Conservation (phyloP, 2,113 vertebrate genomes). For the Phalacrocorax aristotelis region DNA sequence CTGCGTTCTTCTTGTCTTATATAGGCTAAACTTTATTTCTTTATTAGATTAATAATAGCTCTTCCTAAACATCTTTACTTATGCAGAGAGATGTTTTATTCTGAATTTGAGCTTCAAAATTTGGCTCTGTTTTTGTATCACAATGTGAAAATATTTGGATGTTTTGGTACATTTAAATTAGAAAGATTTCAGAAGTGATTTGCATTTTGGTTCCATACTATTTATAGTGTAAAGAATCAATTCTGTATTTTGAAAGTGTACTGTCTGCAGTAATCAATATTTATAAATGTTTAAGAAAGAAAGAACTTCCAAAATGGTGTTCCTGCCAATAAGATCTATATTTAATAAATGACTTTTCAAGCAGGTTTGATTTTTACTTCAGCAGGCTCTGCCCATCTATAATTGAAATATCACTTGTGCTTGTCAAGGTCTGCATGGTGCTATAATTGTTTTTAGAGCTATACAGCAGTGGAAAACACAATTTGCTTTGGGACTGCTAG, state of each 20-base stretch:
- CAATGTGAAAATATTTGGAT: not conserved
- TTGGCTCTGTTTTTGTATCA: not conserved
- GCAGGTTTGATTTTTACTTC: not conserved
- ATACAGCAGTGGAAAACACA: not conserved
- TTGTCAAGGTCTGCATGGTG: not conserved
- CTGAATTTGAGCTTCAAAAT: not conserved
- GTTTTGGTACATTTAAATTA: not conserved
- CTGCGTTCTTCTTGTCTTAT: not conserved
- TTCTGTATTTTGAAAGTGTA: not conserved
- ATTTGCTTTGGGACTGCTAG: not conserved
- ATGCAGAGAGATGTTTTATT: not conserved
- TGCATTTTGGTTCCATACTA: not conserved
- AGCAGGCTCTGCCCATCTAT: not conserved
- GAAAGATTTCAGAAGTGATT: not conserved
- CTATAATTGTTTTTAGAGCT: not conserved
- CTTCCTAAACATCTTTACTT: not conserved
- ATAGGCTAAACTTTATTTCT: not conserved
- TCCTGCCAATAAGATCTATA: not conserved
- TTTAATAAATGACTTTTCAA: slow-evolving; percentile 32
- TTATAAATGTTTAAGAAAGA: not conserved
- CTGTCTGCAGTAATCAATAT: not conserved
- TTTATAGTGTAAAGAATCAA: not conserved
- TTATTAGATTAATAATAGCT: not conserved
- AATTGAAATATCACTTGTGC: slow-evolving; percentile 12
- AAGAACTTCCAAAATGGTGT: not conserved